These are phyloP conservation scores for Lepidurus apus DNA, from an alignment of 1,140 invertebrate species.

Conservation along the genomic window DNA sequence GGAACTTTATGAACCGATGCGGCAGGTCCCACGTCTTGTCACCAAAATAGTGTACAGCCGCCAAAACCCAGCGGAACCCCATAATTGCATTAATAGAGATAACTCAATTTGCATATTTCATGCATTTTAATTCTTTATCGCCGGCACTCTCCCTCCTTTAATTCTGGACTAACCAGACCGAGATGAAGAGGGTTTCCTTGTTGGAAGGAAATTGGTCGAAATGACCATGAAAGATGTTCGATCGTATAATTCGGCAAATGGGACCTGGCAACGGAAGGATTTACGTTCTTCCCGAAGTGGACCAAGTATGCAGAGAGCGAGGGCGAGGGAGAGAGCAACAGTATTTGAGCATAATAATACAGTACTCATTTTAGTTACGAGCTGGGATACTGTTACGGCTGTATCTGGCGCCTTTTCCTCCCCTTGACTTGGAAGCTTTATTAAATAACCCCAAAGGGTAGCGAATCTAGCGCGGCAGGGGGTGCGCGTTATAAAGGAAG, in stretches of 20 bases:
- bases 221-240: slow-evolving; percentile 1
- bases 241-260: background rate
- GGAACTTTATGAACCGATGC: no score
- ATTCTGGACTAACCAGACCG: background rate
- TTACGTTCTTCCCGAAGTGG: background rate
- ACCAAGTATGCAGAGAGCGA: background rate
- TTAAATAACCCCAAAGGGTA: background rate
- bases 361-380: no score
- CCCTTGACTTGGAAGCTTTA: background rate
- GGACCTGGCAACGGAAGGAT: background rate
- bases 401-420: background rate
- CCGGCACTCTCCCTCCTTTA: background rate
- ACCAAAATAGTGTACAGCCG: no score
- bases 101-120: slow-evolving; percentile 3
- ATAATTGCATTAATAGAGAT: background rate
- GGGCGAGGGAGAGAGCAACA: background rate
- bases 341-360: no score
- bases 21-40: no score
- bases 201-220: background rate
- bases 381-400: background rate
- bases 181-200: background rate
- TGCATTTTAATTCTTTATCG: slow-evolving; percentile 8
- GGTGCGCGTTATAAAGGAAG: background rate
- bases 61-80: background rate
- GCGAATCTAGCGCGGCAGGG: background rate